phyloP scores from a whole-genome alignment of 1,140 invertebrate genomes.

The Drosophila yakuba region DNA sequence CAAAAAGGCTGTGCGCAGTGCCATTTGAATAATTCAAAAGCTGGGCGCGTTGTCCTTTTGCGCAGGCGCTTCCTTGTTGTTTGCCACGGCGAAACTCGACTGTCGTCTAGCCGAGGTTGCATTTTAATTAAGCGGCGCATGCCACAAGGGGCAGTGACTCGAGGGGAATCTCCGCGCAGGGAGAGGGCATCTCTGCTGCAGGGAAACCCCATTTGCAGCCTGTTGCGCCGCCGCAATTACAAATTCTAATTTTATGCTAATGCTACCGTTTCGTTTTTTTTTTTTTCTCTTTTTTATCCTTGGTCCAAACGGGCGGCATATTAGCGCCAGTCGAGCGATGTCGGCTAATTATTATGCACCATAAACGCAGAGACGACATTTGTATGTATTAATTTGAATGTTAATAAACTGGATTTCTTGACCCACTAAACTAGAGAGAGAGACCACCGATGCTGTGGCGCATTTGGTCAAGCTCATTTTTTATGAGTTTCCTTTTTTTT shows the following conservation, averaged over 20 bases:
- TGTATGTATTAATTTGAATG: slow-evolving; percentile 82
- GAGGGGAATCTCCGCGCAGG: background rate
- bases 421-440: slow-evolving; percentile 80
- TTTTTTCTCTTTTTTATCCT: slow-evolving; percentile 45
- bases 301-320: slow-evolving; percentile 26
- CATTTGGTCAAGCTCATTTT: slow-evolving; percentile 58
- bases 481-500: background rate
- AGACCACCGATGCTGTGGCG: slow-evolving; percentile 54
- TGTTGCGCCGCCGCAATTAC: slow-evolving; percentile 82
- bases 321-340: slow-evolving; percentile 44
- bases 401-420: slow-evolving; percentile 84
- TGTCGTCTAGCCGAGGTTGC: slow-evolving; percentile 56
- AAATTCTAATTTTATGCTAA: slow-evolving; percentile 84
- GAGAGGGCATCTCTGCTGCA: background rate
- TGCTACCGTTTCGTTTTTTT: slow-evolving; percentile 47
- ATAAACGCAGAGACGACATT: slow-evolving; percentile 75
- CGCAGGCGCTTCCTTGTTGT: slow-evolving; percentile 69
- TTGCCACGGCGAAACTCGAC: background rate
- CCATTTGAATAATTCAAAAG: slow-evolving; percentile 82
- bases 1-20: slow-evolving; percentile 69
- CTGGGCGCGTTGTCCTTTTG: slow-evolving; percentile 73
- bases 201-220: slow-evolving; percentile 20
- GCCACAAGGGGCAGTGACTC: slow-evolving; percentile 49
- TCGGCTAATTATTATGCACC: slow-evolving; percentile 79
- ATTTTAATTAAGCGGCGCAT: slow-evolving; percentile 83